Percentiles rank a stretch among this genome's conserved stretches.
These are phyloP conservation scores for Pimpla rufipes DNA, from an alignment of 2,888 invertebrate genomes.

Conservation along the genomic window DNA sequence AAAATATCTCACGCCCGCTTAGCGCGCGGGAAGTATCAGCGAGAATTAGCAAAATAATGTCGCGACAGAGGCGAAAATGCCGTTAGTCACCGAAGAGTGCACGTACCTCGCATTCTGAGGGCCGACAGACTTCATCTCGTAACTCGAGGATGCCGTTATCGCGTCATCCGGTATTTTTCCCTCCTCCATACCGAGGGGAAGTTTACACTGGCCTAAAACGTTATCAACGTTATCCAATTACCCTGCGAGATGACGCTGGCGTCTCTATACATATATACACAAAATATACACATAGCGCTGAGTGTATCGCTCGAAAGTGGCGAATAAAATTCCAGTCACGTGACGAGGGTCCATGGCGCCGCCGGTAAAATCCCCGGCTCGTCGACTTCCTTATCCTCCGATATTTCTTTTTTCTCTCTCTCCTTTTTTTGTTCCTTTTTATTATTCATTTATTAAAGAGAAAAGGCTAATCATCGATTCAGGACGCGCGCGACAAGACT, in stretches of 20 bases:
- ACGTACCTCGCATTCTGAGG: constrained; percentile 94
- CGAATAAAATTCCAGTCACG: constrained; percentile 52
- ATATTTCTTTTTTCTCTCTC: not conserved
- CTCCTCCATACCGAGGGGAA: constrained; percentile 95
- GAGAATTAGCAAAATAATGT: constrained; percentile 35
- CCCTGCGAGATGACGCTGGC: constrained; percentile 46
- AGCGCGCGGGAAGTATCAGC: not conserved
- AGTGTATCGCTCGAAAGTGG: constrained; percentile 22
- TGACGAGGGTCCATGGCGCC: not conserved
- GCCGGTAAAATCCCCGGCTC: constrained; percentile 9
- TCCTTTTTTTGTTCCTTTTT: not conserved
- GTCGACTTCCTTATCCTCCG: constrained; percentile 3
- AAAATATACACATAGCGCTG: not conserved
- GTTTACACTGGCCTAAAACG: constrained; percentile 89
- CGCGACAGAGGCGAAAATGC: constrained; percentile 9
- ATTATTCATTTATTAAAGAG: constrained; percentile 33
- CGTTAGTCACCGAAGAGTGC: not conserved
- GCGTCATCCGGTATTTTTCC: constrained; percentile 94
- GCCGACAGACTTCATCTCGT: constrained; percentile 94
- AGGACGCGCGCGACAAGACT: constrained; percentile 3
- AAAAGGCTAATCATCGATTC: constrained; percentile 28
- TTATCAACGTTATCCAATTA: constrained; percentile 76
- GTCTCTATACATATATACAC: constrained; percentile 55
- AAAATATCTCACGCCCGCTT: no score
- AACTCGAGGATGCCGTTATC: constrained; percentile 94